A percentile compares a stretch with the other conserved stretches of the same genome.
These are phyloP conservation scores for Zele albiditarsus DNA, from an alignment of 2,888 invertebrate genomes.

Conservation along the genomic window DNA sequence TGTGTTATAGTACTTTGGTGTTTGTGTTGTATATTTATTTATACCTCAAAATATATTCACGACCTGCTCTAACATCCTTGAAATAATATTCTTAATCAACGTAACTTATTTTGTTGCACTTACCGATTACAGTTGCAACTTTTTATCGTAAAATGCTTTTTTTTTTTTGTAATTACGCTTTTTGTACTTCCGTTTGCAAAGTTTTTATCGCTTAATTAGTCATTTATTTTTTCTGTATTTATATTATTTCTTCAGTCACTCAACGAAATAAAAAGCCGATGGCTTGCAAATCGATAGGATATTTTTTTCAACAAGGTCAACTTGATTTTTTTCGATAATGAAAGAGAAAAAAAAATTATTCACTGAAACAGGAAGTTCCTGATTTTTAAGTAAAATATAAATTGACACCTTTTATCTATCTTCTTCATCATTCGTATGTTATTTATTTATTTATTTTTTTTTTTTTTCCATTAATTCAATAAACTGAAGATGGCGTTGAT, in stretches of 20 bases:
- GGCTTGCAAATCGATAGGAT: background rate
- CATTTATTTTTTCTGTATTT: background rate
- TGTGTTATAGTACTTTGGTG: background rate
- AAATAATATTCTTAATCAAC: background rate
- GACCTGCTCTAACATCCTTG: conserved; percentile 24
- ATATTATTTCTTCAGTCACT: background rate
- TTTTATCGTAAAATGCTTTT: background rate
- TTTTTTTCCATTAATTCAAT: background rate
- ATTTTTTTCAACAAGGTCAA: background rate
- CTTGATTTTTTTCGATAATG: background rate
- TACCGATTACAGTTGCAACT: background rate
- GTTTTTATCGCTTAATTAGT: background rate
- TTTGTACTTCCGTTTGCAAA: background rate
- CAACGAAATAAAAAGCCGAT: background rate
- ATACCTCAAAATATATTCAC: background rate
- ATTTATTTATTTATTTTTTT: background rate
- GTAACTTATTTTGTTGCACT: background rate
- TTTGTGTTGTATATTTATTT: background rate
- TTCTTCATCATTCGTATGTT: background rate
- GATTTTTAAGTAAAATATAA: background rate
- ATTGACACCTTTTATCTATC: background rate
- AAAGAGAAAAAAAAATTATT: background rate
- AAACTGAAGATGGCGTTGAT: too few species aligned
- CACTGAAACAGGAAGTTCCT: background rate
- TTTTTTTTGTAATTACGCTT: background rate